Percentiles rank a stretch among this genome's conserved stretches.
Conservation (phyloP, 1,140 invertebrate genomes). For the Bombus impatiens region DNA sequence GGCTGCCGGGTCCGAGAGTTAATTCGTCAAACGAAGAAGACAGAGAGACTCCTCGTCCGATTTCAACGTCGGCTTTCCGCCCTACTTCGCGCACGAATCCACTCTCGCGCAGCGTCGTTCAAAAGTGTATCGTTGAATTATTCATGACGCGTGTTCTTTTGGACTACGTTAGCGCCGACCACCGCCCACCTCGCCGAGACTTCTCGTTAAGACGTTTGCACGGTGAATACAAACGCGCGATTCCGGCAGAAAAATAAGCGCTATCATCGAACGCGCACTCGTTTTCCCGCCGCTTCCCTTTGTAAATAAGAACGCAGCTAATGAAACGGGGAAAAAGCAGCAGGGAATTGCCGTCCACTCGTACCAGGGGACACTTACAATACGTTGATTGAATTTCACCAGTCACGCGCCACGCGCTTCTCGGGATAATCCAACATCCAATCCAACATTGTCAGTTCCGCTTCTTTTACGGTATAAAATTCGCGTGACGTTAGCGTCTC, state of each 20-base stretch:
- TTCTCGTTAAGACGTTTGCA: conserved; percentile 17
- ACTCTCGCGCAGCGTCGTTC: not conserved
- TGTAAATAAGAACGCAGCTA: conserved; percentile 22
- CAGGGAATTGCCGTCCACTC: too few species aligned
- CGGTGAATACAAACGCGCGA: conserved; percentile 20
- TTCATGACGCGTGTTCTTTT: conserved; percentile 37
- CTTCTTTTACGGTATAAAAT: too few species aligned
- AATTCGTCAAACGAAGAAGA: not conserved
- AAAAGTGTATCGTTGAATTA: conserved; percentile 48
- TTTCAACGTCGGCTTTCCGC: conserved; percentile 21
- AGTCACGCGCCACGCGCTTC: too few species aligned
- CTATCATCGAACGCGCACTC: not conserved
- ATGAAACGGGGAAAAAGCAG: too few species aligned
- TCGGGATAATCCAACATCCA: too few species aligned
- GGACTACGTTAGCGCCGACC: not conserved
- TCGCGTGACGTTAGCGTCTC: too few species aligned
- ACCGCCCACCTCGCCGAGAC: not conserved
- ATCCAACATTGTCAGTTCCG: too few species aligned
- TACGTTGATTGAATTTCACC: too few species aligned
- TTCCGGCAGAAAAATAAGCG: not conserved
- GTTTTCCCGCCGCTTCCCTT: conserved; percentile 6
- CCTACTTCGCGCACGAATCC: conserved; percentile 12
- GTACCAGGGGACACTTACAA: fast-evolving
- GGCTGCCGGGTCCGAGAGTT: not conserved
- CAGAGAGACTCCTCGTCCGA: not conserved